phyloP scores from a whole-genome alignment of 2,797 vertebrate species.

The Siniperca scherzeri region DNA sequence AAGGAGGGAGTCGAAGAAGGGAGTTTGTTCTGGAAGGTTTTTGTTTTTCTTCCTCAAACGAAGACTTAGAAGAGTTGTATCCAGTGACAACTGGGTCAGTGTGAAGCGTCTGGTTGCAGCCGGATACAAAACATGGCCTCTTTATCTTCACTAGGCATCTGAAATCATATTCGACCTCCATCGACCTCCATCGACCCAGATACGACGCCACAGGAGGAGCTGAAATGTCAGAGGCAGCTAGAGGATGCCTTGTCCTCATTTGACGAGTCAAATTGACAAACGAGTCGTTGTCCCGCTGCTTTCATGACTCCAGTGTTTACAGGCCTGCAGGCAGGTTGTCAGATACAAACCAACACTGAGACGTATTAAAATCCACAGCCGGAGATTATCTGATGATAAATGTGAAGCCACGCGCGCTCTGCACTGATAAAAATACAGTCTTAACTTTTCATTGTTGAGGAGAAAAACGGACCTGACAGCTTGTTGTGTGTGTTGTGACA shows the following conservation, averaged over 20 bases:
- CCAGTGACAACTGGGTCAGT: slow-evolving; percentile 17
- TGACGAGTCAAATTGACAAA: slow-evolving; percentile 44
- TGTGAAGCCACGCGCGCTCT: neutral
- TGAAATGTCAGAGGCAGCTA: slow-evolving; percentile 58
- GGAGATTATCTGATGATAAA: slow-evolving; percentile 33
- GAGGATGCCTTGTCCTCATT: slow-evolving; percentile 42
- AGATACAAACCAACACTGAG: slow-evolving; percentile 33
- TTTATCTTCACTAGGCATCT: neutral
- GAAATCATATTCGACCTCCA: slow-evolving; percentile 41
- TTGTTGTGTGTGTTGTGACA: slow-evolving; percentile 53
- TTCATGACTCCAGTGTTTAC: slow-evolving; percentile 35
- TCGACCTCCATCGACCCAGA: slow-evolving; percentile 43
- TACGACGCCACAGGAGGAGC: slow-evolving; percentile 44
- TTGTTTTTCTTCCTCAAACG: neutral
- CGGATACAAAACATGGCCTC: neutral
- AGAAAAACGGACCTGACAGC: slow-evolving; percentile 30
- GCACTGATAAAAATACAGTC: slow-evolving; percentile 6
- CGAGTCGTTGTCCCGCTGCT: slow-evolving; percentile 48
- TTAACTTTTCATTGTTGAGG: slow-evolving; percentile 1
- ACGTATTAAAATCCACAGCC: slow-evolving; percentile 30
- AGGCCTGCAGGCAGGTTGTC: slow-evolving; percentile 56
- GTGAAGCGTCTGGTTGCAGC: slow-evolving; percentile 69
- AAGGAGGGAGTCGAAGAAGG: neutral
- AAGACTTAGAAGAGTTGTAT: neutral
- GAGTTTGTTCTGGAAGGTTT: neutral